Percentiles rank a stretch among this genome's conserved stretches.
Conservation (phyloP, 1,140 invertebrate species). For the Acromyrmex echinatior region DNA sequence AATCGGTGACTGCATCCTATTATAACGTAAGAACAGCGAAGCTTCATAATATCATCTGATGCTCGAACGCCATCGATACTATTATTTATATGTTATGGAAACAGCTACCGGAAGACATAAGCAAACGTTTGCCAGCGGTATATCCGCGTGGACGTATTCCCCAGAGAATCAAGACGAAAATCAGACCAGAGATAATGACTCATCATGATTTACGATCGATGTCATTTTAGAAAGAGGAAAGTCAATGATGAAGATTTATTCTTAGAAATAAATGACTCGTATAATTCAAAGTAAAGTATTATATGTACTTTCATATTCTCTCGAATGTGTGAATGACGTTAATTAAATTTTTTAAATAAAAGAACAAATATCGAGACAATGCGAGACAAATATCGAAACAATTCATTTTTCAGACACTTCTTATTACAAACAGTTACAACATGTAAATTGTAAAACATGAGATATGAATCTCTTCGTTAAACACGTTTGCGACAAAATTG, state of each 20-base stretch:
- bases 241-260: slow-evolving; percentile 37
- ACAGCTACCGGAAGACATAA: background rate
- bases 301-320: no score
- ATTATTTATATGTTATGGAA: slow-evolving; percentile 39
- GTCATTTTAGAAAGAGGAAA: background rate
- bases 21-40: background rate
- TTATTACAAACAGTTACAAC: background rate
- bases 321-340: background rate
- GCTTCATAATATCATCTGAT: slow-evolving; percentile 23
- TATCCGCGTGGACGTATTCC: background rate
- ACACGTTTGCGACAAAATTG: background rate
- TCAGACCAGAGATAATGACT: slow-evolving; percentile 21
- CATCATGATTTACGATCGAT: slow-evolving; percentile 46
- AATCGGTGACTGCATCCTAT: no score
- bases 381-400: background rate
- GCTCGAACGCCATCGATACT: background rate
- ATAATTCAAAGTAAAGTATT: background rate
- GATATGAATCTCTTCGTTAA: slow-evolving; percentile 7
- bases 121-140: slow-evolving; percentile 15
- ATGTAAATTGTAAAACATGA: background rate
- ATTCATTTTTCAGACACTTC: background rate
- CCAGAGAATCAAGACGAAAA: slow-evolving; percentile 12
- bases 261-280: slow-evolving; percentile 33
- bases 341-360: slow-evolving; percentile 2
- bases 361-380: background rate